These are phyloP conservation scores for Globodera rostochiensis DNA, from an alignment of 1,140 invertebrate genomes.

Conservation along the genomic window DNA sequence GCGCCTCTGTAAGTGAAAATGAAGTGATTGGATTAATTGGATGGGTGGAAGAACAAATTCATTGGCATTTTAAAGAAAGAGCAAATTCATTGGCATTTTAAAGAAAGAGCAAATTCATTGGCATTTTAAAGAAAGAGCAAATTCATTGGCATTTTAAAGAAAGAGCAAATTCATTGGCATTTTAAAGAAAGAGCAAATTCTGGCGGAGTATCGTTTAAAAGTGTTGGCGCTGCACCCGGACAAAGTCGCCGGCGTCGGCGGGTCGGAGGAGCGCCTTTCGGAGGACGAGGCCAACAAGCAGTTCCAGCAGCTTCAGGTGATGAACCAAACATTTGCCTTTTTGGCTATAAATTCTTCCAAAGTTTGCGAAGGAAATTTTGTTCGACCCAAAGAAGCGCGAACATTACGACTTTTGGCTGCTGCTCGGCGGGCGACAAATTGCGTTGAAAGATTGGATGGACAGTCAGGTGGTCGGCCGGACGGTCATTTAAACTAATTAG, in stretches of 20 bases:
- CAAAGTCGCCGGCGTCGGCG: slow-evolving; percentile 1
- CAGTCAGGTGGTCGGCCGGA: not conserved
- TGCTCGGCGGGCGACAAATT: not conserved
- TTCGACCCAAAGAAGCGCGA: slow-evolving; percentile 13
- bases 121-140: slow-evolving; percentile 16
- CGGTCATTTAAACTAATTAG: not conserved
- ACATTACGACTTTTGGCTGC: slow-evolving; percentile 20
- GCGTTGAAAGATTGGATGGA: slow-evolving; percentile 27
- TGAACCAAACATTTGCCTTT: no score
- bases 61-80: slow-evolving; percentile 6
- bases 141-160: slow-evolving; percentile 22
- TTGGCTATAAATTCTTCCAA: not conserved
- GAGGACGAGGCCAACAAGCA: not conserved
- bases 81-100: slow-evolving; percentile 34
- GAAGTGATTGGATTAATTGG: not conserved
- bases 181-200: slow-evolving; percentile 22
- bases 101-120: not conserved
- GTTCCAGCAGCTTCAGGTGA: slow-evolving; percentile 23
- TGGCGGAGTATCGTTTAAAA: slow-evolving; percentile 21
- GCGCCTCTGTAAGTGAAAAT: slow-evolving; percentile 6
- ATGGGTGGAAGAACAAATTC: not conserved
- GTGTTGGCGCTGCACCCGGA: slow-evolving; percentile 24
- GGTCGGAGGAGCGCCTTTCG: not conserved
- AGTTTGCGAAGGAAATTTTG: slow-evolving; percentile 28
- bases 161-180: not conserved